Percentiles rank a stretch among this genome's conserved stretches.
These are phyloP conservation scores for Dipodomys spectabilis DNA, from an alignment of 2,113 vertebrate genomes.

Conservation along the genomic window DNA sequence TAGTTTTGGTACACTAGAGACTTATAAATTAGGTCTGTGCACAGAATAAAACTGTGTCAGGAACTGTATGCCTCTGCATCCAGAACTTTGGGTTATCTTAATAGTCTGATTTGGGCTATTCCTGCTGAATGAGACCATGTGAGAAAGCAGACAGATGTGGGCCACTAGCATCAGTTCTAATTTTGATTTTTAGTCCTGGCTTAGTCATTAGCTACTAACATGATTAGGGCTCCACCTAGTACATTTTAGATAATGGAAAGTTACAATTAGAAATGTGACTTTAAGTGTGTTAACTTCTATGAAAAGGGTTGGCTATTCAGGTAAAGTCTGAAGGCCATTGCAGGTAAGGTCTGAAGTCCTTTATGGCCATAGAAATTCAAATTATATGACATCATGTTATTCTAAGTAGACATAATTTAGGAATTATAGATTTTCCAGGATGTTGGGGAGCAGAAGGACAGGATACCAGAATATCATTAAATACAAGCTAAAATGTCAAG, in stretches of 20 bases:
- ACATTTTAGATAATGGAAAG: conserved; percentile 25
- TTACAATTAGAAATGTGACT: conserved; percentile 37
- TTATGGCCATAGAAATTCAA: conserved; percentile 53
- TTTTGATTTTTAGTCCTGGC: conserved; percentile 26
- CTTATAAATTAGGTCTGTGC: conserved; percentile 18
- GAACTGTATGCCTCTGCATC: background rate
- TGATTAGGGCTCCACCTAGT: background rate
- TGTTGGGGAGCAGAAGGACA: conserved; percentile 53
- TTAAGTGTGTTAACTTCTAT: conserved; percentile 39
- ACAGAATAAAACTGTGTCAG: background rate
- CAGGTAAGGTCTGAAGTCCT: background rate
- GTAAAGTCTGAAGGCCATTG: background rate
- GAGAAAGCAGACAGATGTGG: background rate
- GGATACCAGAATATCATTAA: conserved; percentile 44
- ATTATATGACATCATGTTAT: conserved; percentile 23
- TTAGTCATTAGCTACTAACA: background rate
- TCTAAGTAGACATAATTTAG: conserved; percentile 36
- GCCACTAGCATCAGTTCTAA: background rate
- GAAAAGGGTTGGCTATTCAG: background rate
- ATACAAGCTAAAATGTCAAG: conserved; percentile 41
- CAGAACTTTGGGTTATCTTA: background rate
- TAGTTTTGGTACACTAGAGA: background rate
- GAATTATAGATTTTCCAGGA: conserved; percentile 16
- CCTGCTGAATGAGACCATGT: conserved; percentile 20
- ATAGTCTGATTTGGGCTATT: background rate